A percentile compares a stretch with the other conserved stretches of the same genome.
Evolutionary conservation across 2,888 invertebrate species (phyloP).

Genomic region (Atethmia centrago): DNA sequence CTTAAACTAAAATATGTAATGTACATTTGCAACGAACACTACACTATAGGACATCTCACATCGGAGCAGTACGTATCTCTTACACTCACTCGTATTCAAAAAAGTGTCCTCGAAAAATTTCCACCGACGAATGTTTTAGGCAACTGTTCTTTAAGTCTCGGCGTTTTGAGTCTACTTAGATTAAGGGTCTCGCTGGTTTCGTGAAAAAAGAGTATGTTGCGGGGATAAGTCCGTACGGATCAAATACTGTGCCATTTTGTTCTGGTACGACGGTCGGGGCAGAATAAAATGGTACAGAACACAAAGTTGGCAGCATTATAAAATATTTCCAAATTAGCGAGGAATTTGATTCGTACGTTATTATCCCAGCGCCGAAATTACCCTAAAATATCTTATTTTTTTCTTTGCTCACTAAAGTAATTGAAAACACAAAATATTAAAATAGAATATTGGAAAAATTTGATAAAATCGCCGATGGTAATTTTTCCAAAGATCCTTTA

Average conservation of each 20-base stretch:
- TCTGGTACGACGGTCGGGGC: too few species aligned
- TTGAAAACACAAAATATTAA: conserved; percentile 1
- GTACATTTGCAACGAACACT: too few species aligned
- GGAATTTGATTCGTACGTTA: too few species aligned
- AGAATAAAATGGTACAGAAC: too few species aligned
- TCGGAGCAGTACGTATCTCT: not conserved
- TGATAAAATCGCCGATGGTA: not conserved
- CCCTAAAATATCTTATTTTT: too few species aligned
- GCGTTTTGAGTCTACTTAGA: not conserved
- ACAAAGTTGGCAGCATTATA: too few species aligned
- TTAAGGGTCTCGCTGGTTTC: not conserved
- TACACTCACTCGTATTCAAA: not conserved
- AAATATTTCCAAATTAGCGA: too few species aligned
- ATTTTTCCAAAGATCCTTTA: not conserved
- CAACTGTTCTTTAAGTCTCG: not conserved
- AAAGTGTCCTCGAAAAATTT: too few species aligned
- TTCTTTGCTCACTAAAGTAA: not conserved
- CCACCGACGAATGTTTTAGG: not conserved
- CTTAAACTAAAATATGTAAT: not conserved
- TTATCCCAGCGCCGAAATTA: too few species aligned
- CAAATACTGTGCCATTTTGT: too few species aligned
- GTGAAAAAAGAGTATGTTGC: not conserved
- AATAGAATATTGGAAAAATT: not conserved
- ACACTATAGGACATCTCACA: not conserved
- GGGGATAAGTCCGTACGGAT: too few species aligned